phyloP scores from a whole-genome alignment of 2,797 vertebrate genomes.

The Decapterus maruadsi region DNA sequence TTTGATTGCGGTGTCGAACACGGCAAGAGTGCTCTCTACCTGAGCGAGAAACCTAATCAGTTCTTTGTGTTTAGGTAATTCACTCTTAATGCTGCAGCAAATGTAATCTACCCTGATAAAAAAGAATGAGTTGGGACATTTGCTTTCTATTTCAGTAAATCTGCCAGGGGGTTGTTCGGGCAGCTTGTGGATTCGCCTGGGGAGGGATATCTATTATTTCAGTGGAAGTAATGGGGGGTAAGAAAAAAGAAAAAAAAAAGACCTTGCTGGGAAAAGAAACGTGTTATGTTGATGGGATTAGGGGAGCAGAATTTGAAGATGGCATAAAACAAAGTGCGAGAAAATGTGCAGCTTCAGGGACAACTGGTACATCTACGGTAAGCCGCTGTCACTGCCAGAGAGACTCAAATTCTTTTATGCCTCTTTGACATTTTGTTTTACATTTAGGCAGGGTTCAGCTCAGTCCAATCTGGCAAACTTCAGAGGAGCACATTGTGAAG shows the following conservation, averaged over 20 bases:
- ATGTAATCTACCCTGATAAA: slow-evolving; percentile 54
- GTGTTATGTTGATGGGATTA: slow-evolving; percentile 29
- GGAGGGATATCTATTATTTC: slow-evolving; percentile 55
- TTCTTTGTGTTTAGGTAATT: slow-evolving; percentile 52
- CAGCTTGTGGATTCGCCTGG: slow-evolving; percentile 32
- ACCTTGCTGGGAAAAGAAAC: slow-evolving; percentile 6
- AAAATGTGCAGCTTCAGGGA: slow-evolving; percentile 17
- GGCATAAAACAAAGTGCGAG: slow-evolving; percentile 5
- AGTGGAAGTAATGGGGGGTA: slow-evolving; percentile 13
- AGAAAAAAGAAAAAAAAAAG: not conserved
- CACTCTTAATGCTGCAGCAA: slow-evolving; percentile 49
- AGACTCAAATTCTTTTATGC: not conserved
- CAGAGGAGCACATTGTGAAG: slow-evolving; percentile 23
- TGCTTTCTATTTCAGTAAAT: slow-evolving; percentile 62
- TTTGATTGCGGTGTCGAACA: slow-evolving; percentile 33
- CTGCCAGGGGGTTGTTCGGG: slow-evolving; percentile 35
- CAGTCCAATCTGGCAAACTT: slow-evolving; percentile 9
- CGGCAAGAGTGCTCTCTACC: slow-evolving; percentile 24
- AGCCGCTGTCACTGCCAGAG: slow-evolving; percentile 3
- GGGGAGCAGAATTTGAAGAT: slow-evolving; percentile 16
- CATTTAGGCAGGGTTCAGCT: not conserved
- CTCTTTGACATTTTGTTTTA: slow-evolving; percentile 30
- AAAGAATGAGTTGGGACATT: slow-evolving; percentile 53
- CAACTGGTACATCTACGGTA: not conserved
- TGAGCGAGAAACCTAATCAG: slow-evolving; percentile 45